These are phyloP conservation scores for Pterostichus madidus DNA, from an alignment of 2,888 invertebrate genomes.

Conservation along the genomic window DNA sequence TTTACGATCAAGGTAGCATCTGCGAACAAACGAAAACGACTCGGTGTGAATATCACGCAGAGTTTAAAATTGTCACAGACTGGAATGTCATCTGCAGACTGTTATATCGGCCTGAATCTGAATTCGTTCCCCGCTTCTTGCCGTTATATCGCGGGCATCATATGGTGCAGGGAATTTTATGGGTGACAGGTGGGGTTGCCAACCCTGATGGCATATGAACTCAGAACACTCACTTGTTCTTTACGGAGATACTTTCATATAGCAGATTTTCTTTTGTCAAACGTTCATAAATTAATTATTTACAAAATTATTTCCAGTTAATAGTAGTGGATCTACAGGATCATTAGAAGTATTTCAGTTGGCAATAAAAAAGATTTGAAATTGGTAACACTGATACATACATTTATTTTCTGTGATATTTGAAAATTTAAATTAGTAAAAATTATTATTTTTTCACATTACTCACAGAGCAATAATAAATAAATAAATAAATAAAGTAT, in stretches of 20 bases:
- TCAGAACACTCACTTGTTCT: conserved; percentile 34
- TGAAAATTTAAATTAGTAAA: too few relatives aligned
- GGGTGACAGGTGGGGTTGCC: conserved; percentile 58
- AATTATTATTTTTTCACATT: too few relatives aligned
- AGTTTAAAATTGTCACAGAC: conserved; percentile 50
- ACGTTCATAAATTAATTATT: too few relatives aligned
- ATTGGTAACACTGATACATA: too few relatives aligned
- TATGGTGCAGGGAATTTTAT: conserved; percentile 60
- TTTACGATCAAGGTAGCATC: conserved; percentile 58
- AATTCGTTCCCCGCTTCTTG: conserved; percentile 3
- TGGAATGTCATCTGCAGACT: conserved; percentile 10
- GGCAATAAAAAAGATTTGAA: too few relatives aligned
- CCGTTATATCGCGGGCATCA: conserved; percentile 52
- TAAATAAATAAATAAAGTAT: too few relatives aligned
- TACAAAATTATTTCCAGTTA: too few relatives aligned
- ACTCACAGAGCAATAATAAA: too few relatives aligned
- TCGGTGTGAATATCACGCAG: conserved; percentile 13
- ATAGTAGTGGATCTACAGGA: too few relatives aligned
- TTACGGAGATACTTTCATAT: not conserved
- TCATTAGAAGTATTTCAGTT: too few relatives aligned
- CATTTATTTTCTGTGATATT: too few relatives aligned
- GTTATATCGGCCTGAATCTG: conserved; percentile 38
- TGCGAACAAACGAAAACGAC: conserved; percentile 48
- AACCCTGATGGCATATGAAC: conserved; percentile 49
- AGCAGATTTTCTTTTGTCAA: too few relatives aligned